These are phyloP conservation scores for Ceratosolen solmsi DNA, from an alignment of 1,140 invertebrate genomes.

Conservation along the genomic window DNA sequence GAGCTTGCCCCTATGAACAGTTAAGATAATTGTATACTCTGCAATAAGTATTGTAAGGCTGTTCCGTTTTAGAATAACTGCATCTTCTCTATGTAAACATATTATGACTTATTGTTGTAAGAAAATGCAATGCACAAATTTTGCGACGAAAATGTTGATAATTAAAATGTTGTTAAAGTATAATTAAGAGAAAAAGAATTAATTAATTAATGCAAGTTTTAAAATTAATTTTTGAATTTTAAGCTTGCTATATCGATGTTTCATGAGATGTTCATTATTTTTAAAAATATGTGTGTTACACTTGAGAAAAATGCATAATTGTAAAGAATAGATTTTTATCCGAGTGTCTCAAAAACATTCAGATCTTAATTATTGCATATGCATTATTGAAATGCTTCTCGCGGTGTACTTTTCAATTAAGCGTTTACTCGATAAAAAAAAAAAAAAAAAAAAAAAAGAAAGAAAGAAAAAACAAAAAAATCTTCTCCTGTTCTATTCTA, in stretches of 20 bases:
- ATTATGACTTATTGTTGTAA: too few species aligned
- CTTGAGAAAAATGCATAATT: not conserved
- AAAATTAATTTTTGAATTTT: too few species aligned
- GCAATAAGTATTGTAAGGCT: not conserved
- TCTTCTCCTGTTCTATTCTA: constrained; percentile 24
- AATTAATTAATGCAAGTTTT: too few species aligned
- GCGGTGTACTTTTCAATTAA: constrained; percentile 18
- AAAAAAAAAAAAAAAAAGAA: too few species aligned
- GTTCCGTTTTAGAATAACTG: not conserved
- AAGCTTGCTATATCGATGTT: too few species aligned
- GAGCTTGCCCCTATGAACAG: constrained; percentile 68
- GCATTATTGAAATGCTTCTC: constrained; percentile 1
- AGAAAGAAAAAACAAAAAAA: too few species aligned
- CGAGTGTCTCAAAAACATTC: not conserved
- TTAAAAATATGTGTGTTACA: not conserved
- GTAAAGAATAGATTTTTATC: not conserved
- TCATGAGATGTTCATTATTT: too few species aligned
- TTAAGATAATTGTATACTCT: not conserved
- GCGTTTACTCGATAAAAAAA: not conserved
- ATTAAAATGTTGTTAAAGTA: too few species aligned
- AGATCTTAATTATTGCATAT: not conserved
- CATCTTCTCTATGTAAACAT: constrained; percentile 2
- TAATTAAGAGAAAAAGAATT: too few species aligned
- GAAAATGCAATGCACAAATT: too few species aligned
- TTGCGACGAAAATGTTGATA: too few species aligned